Evolutionary conservation across 1,140 invertebrate species (phyloP).

Genomic region (Meloidogyne hapla): DNA sequence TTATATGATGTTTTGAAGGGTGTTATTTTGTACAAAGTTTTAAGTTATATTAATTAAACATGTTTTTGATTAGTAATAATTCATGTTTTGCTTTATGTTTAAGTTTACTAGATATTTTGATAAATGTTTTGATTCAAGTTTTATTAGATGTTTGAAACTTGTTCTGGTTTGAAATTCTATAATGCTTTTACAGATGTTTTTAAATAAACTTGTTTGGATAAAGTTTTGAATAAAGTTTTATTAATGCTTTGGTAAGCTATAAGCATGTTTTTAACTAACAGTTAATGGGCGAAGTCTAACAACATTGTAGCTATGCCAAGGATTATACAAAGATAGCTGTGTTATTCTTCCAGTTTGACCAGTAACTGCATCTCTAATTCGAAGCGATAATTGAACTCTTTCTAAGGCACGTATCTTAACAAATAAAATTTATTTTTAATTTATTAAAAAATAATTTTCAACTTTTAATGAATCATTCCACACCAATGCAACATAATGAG

Average conservation of each 20-base stretch:
- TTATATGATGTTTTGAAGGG: not conserved
- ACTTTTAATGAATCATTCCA: conserved; percentile 51
- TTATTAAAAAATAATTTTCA: conserved; percentile 21
- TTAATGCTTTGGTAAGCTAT: not conserved
- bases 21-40: too few species aligned
- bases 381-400: conserved; percentile 40
- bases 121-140: too few species aligned
- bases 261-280: conserved; percentile 17
- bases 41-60: too few species aligned
- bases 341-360: conserved; percentile 38
- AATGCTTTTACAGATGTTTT: too few species aligned
- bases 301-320: conserved; percentile 58
- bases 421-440: conserved; percentile 12
- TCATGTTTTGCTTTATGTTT: too few species aligned
- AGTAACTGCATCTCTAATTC: conserved; percentile 38
- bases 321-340: conserved; percentile 54
- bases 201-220: too few species aligned
- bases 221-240: not conserved
- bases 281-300: conserved; percentile 44
- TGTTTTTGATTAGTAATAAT: too few species aligned
- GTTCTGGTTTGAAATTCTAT: too few species aligned
- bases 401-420: conserved; percentile 40
- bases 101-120: too few species aligned
- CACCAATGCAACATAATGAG: conserved; percentile 51
- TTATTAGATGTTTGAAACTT: too few species aligned